A percentile compares a stretch with the other conserved stretches of the same genome.
Conservation (phyloP, 2,113 vertebrate genomes). For the Tinamus guttatus region DNA sequence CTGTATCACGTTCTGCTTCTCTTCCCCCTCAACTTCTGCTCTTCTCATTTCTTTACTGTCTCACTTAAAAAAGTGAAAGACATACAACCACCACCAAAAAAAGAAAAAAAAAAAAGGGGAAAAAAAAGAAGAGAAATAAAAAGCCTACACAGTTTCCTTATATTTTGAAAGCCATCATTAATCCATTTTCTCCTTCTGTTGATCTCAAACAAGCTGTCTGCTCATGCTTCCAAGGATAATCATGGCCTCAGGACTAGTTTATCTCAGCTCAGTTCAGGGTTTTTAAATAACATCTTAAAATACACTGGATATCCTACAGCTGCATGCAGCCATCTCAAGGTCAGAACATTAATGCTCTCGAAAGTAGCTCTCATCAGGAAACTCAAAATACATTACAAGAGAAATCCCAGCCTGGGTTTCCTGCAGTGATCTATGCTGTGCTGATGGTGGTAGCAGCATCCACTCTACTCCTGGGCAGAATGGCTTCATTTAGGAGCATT, state of each 20-base stretch:
- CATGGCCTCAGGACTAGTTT: constrained; percentile 37
- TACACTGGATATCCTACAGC: neutral
- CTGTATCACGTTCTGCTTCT: neutral
- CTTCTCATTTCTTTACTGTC: neutral
- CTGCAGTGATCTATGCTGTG: neutral
- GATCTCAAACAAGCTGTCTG: neutral
- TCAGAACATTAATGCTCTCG: neutral
- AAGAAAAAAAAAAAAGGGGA: neutral
- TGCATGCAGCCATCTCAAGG: neutral
- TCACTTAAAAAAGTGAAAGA: neutral
- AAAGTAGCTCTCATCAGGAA: neutral
- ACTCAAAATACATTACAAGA: neutral
- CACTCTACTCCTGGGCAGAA: neutral
- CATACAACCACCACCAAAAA: neutral
- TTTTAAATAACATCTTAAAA: constrained; percentile 3
- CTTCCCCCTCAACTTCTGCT: neutral
- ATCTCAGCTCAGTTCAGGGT: neutral
- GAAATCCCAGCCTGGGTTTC: neutral
- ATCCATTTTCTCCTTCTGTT: constrained; percentile 21
- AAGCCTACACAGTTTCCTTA: neutral
- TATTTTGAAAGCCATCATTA: constrained; percentile 23
- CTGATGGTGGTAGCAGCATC: neutral
- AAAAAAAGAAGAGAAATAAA: neutral
- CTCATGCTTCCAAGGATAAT: constrained; percentile 22
- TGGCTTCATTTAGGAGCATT: neutral